A percentile compares a stretch with the other conserved stretches of the same genome.
Evolutionary conservation across 2,888 invertebrate species (phyloP).

Genomic region (Dorcus parallelipipedus): DNA sequence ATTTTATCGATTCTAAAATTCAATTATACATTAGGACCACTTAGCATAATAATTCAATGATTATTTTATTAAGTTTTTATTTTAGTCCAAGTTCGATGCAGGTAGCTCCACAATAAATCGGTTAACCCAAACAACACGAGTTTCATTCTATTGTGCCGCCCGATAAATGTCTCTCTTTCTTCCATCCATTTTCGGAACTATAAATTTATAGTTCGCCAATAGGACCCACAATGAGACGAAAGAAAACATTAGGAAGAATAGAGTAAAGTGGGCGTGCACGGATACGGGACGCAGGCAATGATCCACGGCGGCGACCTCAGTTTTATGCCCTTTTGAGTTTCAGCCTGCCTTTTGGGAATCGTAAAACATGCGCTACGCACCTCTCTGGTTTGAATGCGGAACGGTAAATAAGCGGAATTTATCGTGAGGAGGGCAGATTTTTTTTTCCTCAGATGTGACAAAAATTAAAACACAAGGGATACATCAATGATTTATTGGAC

Average conservation of each 20-base stretch:
- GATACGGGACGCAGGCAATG: constrained; percentile 29
- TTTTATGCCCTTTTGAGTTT: no score
- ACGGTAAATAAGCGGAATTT: no score
- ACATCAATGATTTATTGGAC: no score
- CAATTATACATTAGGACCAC: constrained; percentile 6
- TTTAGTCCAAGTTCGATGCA: background rate
- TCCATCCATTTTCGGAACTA: constrained; percentile 33
- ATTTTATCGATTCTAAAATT: constrained; percentile 6
- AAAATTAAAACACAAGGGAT: no score
- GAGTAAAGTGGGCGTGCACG: constrained; percentile 38
- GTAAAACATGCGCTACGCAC: no score
- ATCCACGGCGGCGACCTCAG: constrained; percentile 13
- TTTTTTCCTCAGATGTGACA: no score
- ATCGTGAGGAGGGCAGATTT: no score
- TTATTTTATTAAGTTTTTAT: background rate
- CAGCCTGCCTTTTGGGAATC: no score
- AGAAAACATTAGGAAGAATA: constrained; percentile 30
- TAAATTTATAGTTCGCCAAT: constrained; percentile 39
- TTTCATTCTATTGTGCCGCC: constrained; percentile 32
- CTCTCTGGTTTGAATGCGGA: no score
- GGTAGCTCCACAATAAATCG: constrained; percentile 19
- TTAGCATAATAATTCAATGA: constrained; percentile 8
- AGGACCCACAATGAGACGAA: constrained; percentile 34
- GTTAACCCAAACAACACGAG: constrained; percentile 37
- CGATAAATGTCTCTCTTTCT: constrained; percentile 33